Evolutionary conservation across 2,888 invertebrate species (phyloP).

Genomic region (Leptopilina drosophilae): DNA sequence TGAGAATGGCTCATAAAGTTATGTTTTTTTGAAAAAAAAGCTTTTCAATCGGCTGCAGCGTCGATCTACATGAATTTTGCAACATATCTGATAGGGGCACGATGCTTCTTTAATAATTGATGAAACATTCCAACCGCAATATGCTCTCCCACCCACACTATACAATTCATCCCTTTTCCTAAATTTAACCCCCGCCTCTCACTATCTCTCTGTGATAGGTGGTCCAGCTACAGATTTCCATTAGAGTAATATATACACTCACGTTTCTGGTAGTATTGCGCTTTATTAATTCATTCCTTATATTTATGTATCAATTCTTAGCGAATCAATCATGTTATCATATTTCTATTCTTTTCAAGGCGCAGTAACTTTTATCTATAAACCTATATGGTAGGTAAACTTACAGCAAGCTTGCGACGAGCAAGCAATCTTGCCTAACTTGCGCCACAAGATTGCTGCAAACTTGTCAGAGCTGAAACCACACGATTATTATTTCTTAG

Average conservation of each 20-base stretch:
- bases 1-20: conserved; percentile 31
- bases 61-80: conserved; percentile 56
- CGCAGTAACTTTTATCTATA: no score
- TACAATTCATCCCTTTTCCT: conserved; percentile 54
- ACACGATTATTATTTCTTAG: no score
- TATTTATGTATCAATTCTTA: conserved; percentile 61
- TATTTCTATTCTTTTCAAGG: no score
- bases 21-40: conserved; percentile 36
- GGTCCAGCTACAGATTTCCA: conserved; percentile 53
- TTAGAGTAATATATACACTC: conserved; percentile 69
- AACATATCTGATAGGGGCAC: conserved; percentile 68
- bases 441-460: no score
- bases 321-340: conserved; percentile 28
- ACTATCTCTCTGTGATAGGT: conserved; percentile 7
- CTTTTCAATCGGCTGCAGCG: conserved; percentile 60
- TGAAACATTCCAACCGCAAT: conserved; percentile 74
- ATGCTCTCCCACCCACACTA: conserved; percentile 61
- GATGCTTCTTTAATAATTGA: conserved; percentile 73
- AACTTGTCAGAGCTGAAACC: no score
- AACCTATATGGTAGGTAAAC: no score
- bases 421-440: no score
- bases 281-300: conserved; percentile 60
- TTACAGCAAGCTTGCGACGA: no score
- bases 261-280: conserved; percentile 54
- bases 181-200: conserved; percentile 48